Conservation (phyloP, 2,113 vertebrate species). For the Saguinus imperator region DNA sequence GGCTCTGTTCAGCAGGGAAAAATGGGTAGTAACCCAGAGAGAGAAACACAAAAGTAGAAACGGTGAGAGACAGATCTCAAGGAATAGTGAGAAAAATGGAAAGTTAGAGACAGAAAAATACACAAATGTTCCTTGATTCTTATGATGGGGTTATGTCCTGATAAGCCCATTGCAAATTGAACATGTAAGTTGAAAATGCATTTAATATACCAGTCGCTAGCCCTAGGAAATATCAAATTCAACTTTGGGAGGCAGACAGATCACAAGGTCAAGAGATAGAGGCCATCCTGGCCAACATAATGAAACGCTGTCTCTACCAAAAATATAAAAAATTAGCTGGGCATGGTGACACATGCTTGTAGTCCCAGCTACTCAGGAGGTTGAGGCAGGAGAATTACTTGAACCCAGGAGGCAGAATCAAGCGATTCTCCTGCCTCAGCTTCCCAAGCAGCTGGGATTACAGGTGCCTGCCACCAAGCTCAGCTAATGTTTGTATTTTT, state of each 20-base stretch:
- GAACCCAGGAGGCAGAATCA: too few species aligned
- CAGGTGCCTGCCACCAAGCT: too few species aligned
- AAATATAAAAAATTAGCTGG: too few species aligned
- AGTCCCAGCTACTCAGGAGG: too few species aligned
- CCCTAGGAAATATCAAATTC: not conserved
- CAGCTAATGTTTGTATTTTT: too few species aligned
- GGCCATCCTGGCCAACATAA: too few species aligned
- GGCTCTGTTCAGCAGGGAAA: not conserved
- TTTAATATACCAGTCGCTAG: not conserved
- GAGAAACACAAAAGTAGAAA: not conserved
- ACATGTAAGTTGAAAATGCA: not conserved
- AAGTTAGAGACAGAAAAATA: not conserved
- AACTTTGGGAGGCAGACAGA: fast-evolving
- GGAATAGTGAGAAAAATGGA: not conserved
- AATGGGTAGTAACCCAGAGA: not conserved
- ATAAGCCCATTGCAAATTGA: not conserved
- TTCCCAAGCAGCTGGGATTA: too few species aligned
- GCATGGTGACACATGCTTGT: too few species aligned
- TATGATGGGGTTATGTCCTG: not conserved
- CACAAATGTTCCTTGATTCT: not conserved
- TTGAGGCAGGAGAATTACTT: too few species aligned
- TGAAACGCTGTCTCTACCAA: too few species aligned
- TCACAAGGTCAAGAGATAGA: too few species aligned
- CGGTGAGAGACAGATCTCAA: not conserved
- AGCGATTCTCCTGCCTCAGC: too few species aligned